phyloP scores from a whole-genome alignment of 2,888 invertebrate genomes.

The Cataglyphis cursor region DNA sequence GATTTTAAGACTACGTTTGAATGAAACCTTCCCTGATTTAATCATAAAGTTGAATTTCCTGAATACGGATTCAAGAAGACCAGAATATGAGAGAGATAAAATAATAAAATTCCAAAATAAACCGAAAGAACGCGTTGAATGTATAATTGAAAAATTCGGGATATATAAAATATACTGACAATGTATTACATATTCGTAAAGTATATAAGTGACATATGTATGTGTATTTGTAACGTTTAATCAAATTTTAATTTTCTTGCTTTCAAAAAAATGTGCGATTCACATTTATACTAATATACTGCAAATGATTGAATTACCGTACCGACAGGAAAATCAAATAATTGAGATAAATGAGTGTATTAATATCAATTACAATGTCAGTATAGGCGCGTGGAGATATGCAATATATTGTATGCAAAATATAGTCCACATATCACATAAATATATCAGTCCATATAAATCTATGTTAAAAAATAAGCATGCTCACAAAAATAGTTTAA shows the following conservation, averaged over 20 bases:
- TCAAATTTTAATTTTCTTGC: background rate
- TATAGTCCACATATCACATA: too few relatives aligned
- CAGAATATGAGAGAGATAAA: background rate
- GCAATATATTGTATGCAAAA: slow-evolving; percentile 17
- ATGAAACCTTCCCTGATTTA: slow-evolving; percentile 26
- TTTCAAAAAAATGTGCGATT: background rate
- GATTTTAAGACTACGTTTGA: slow-evolving; percentile 25
- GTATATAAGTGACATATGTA: background rate
- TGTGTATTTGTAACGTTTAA: background rate
- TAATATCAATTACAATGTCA: slow-evolving; percentile 40
- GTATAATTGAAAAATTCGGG: background rate
- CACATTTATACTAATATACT: slow-evolving; percentile 20
- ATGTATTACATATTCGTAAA: slow-evolving; percentile 1
- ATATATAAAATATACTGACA: background rate
- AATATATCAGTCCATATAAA: background rate
- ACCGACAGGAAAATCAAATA: slow-evolving; percentile 18
- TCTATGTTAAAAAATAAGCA: background rate
- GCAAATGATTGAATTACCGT: slow-evolving; percentile 25
- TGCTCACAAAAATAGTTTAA: background rate
- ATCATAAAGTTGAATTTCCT: background rate
- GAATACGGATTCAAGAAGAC: slow-evolving; percentile 4
- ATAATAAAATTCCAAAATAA: slow-evolving; percentile 9
- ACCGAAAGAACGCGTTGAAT: background rate
- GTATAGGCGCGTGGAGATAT: background rate
- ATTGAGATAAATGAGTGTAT: slow-evolving; percentile 39